phyloP scores from a whole-genome alignment of 2,113 vertebrate species.

The Megalops atlanticus region DNA sequence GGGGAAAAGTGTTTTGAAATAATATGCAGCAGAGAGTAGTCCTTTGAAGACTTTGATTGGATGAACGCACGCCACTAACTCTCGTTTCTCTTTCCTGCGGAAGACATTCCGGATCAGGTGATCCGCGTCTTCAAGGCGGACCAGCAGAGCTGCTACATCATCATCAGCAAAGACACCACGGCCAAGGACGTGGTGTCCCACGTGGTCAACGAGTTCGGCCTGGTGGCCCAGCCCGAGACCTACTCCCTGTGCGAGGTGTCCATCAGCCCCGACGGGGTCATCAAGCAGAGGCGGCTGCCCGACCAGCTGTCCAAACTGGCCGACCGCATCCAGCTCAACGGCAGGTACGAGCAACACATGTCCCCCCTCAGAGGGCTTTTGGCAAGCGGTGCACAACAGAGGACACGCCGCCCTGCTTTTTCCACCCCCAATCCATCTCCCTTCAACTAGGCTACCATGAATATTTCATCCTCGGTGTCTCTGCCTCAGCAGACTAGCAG shows the following conservation, averaged over 20 bases:
- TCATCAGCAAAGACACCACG: conserved; percentile 95
- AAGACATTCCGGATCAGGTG: conserved; percentile 95
- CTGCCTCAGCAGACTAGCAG: conserved; percentile 47
- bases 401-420: not conserved
- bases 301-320: conserved; percentile 95
- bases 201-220: conserved; percentile 85
- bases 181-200: conserved; percentile 95
- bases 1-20: not conserved
- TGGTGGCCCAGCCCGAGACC: conserved; percentile 78
- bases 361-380: not conserved
- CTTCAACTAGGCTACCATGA: conserved; percentile 61
- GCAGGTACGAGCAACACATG: too few species aligned
- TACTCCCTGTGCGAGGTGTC: conserved; percentile 96
- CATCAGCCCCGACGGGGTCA: conserved; percentile 90
- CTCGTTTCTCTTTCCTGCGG: not conserved
- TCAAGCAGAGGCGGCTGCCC: conserved; percentile 89
- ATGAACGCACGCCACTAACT: not conserved
- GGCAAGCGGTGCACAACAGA: too few species aligned
- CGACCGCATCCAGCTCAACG: conserved; percentile 94
- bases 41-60: not conserved
- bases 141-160: conserved; percentile 97
- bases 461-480: conserved; percentile 60
- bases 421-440: conserved; percentile 29
- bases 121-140: conserved; percentile 95
- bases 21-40: not conserved